Evolutionary conservation across 1,140 invertebrate genomes (phyloP).

Genomic region (Lasaia peninsularis): DNA sequence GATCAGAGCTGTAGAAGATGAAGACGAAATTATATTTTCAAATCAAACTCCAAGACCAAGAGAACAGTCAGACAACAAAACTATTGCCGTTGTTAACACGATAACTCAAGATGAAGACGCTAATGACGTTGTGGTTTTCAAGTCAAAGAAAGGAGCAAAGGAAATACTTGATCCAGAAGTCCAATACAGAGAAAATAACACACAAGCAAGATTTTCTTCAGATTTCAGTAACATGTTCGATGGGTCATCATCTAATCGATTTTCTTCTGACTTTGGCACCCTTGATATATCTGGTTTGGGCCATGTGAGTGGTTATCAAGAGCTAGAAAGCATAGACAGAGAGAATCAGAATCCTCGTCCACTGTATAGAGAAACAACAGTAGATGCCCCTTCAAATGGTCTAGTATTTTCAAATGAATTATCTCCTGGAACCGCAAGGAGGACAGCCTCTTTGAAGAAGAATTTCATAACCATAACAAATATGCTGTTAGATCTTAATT

Average conservation of each 20-base stretch:
- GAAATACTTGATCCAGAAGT: constrained; percentile 60
- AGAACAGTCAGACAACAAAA: not conserved
- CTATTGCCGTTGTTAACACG: constrained; percentile 21
- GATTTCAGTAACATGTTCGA: constrained; percentile 50
- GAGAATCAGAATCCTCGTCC: constrained; percentile 52
- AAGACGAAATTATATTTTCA: constrained; percentile 72
- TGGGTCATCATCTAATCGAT: constrained; percentile 34
- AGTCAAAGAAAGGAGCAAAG: constrained; percentile 52
- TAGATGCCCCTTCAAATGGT: constrained; percentile 41
- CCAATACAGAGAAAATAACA: constrained; percentile 44
- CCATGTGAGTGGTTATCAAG: constrained; percentile 50
- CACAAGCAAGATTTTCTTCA: constrained; percentile 46
- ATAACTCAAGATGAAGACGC: constrained; percentile 56
- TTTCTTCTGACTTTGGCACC: constrained; percentile 57
- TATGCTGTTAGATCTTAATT: constrained; percentile 64
- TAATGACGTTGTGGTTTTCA: constrained; percentile 63
- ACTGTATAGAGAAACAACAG: constrained; percentile 69
- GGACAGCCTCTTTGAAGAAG: constrained; percentile 64
- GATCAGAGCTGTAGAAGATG: constrained; percentile 64
- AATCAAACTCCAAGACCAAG: constrained; percentile 35
- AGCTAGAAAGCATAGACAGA: constrained; percentile 58
- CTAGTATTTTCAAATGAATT: constrained; percentile 53
- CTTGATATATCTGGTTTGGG: constrained; percentile 43
- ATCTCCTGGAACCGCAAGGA: constrained; percentile 52
- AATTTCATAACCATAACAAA: constrained; percentile 62